Evolutionary conservation across 1,140 invertebrate genomes (phyloP), one percentile per base, ranked within the genome.

Genomic region (Drosophila kanapiae): DNA sequence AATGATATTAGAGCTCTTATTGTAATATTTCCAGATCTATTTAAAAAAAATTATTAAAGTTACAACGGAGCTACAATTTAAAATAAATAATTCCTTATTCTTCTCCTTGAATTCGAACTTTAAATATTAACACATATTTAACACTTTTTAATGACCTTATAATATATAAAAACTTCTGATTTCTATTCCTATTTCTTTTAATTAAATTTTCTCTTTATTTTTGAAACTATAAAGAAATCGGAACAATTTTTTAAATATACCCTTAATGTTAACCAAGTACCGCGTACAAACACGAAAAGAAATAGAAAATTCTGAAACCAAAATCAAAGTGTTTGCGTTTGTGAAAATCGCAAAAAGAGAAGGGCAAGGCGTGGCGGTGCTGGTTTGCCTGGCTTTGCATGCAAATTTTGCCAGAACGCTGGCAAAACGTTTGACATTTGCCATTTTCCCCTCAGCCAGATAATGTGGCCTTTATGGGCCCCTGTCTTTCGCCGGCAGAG

Each of bases 261-360:
- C 51, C 51, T 38, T 23, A 2, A 38, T 23, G 1, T 37, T 14
- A 13, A 23, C 35, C 13, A 14, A 37, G 13, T 54, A 54, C 35
- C 35, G 8, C 37, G 35, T 23, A 37, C 18, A 54, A 38, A 54
- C 23, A 54, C 33, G 29, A 51, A 51, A 29, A 42, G 57, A 35
- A 49, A n/a, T 14, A 54, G 35, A 45, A 64, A 65, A 48, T 57
- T 40, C 51, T 35, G 70, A 68, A 80, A 80, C 70, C 70, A 75
- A 90, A 90, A 90, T 90, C 85, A 90, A 90, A 90, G 85, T 90
- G 85, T 90, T 90, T 90, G 85, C 85, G 90, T 87, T 87, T 87
- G 80, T 84, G 82, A 69, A 87, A 87, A 84, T 88, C 74, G 65
- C 83, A 87, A 75, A 87, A 79, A 54, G 86, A 80, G 80, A 27